These are phyloP conservation scores for Aleiodes leptofemur DNA, from an alignment of 2,888 invertebrate genomes.

Conservation along the genomic window DNA sequence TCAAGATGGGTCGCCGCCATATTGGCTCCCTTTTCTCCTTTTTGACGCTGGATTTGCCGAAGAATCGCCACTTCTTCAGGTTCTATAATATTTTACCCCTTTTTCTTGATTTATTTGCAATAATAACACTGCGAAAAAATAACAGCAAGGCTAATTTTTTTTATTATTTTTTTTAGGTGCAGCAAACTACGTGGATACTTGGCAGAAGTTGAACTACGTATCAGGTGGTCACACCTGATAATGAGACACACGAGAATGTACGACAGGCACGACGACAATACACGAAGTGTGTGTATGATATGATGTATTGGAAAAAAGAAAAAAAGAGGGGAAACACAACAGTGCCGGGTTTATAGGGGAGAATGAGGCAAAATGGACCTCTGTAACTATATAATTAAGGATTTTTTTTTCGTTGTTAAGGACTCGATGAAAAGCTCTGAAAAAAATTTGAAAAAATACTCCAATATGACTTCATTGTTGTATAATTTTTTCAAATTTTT, in stretches of 20 bases:
- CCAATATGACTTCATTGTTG: too few relatives aligned
- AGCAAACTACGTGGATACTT: conserved; percentile 12
- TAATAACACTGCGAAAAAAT: neutral
- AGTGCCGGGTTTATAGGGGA: too few relatives aligned
- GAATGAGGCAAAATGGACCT: too few relatives aligned
- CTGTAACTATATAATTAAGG: too few relatives aligned
- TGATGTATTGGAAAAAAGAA: neutral
- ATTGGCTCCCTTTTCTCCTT: conserved; percentile 44
- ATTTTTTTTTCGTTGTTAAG: too few relatives aligned
- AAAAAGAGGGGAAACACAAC: too few relatives aligned
- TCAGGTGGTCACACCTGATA: conserved; percentile 22
- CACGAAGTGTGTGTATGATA: neutral
- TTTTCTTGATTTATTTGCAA: neutral
- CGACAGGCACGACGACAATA: conserved; percentile 23
- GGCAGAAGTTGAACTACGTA: conserved; percentile 5
- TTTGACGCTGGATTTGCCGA: neutral
- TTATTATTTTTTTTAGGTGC: neutral
- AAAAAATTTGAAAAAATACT: too few relatives aligned
- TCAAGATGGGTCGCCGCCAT: conserved; percentile 75
- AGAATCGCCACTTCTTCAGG: neutral
- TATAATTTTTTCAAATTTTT: too few relatives aligned
- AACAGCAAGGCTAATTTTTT: neutral
- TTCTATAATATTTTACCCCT: neutral
- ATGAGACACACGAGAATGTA: conserved; percentile 26
- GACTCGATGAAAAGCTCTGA: too few relatives aligned